Conservation (phyloP, 2,888 invertebrate genomes). For the Pemphredon lugubris region DNA sequence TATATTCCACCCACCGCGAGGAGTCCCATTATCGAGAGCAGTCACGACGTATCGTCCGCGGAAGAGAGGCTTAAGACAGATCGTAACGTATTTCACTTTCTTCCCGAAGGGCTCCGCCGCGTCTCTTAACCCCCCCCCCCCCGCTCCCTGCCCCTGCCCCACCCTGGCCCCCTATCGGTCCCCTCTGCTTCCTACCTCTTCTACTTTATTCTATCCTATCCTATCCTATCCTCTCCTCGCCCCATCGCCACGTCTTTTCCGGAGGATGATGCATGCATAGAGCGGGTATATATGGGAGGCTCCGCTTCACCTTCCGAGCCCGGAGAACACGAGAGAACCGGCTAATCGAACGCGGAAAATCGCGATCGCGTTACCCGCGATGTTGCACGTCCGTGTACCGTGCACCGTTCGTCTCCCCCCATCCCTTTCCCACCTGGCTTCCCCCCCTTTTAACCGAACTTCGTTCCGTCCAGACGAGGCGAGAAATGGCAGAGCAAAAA, state of each 20-base stretch:
- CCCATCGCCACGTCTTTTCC: conserved; percentile 15
- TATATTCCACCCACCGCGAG: conserved; percentile 72
- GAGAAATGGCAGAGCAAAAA: neutral
- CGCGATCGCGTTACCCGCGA: conserved; percentile 69
- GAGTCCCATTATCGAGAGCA: conserved; percentile 76
- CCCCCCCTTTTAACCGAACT: neutral
- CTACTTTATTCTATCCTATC: neutral
- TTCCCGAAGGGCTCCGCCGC: conserved; percentile 66
- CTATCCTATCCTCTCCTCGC: conserved; percentile 17
- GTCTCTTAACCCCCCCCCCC: conserved; percentile 9
- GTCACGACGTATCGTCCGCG: conserved; percentile 73
- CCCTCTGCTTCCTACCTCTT: neutral
- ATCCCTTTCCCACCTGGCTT: conserved; percentile 20
- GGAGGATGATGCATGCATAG: conserved; percentile 68
- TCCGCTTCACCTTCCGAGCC: conserved; percentile 29
- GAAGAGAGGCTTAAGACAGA: conserved; percentile 66
- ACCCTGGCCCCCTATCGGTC: too few relatives aligned
- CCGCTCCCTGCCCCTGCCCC: neutral
- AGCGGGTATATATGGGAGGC: conserved; percentile 22
- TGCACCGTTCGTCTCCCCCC: neutral
- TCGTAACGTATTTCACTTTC: conserved; percentile 77
- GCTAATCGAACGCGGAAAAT: conserved; percentile 75
- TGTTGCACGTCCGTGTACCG: conserved; percentile 18
- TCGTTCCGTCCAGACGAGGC: neutral
- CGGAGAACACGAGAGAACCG: conserved; percentile 42